Evolutionary conservation across 2,888 invertebrate genomes (phyloP).

Genomic region (Neoitamus cyanurus): DNA sequence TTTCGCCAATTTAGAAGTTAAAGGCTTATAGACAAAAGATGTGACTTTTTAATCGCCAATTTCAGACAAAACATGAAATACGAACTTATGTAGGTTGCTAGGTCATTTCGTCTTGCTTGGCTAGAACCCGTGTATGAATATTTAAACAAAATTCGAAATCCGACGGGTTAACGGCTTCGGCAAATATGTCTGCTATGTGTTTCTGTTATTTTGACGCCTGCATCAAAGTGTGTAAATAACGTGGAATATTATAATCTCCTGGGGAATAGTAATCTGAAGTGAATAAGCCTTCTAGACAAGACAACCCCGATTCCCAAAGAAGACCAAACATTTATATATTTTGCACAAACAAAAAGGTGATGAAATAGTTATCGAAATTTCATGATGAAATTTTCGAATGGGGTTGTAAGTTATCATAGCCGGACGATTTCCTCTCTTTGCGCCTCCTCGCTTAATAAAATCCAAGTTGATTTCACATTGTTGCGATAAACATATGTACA

Average conservation of each 20-base stretch:
- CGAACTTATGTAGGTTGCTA: not conserved
- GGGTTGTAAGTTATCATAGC: conserved; percentile 10
- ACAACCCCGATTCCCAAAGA: not conserved
- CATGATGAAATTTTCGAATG: conserved; percentile 6
- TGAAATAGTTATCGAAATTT: conserved; percentile 21
- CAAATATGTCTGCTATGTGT: not conserved
- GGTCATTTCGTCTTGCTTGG: not conserved
- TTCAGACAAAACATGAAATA: not conserved
- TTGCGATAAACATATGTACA: not conserved
- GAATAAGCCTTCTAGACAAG: not conserved
- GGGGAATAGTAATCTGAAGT: not conserved
- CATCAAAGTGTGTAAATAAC: not conserved
- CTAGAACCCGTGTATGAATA: not conserved
- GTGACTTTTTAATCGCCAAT: not conserved
- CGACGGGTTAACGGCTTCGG: not conserved
- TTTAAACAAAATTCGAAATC: not conserved
- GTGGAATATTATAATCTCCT: not conserved
- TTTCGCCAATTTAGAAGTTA: not conserved
- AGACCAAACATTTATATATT: not conserved
- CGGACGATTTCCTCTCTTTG: not conserved
- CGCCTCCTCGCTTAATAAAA: not conserved
- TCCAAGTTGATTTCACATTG: not conserved
- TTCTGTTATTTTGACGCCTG: not conserved
- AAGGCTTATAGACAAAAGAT: not conserved
- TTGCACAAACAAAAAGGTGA: conserved; percentile 14